Evolutionary conservation across 2,888 invertebrate species (phyloP).

Genomic region (Bibio marci): DNA sequence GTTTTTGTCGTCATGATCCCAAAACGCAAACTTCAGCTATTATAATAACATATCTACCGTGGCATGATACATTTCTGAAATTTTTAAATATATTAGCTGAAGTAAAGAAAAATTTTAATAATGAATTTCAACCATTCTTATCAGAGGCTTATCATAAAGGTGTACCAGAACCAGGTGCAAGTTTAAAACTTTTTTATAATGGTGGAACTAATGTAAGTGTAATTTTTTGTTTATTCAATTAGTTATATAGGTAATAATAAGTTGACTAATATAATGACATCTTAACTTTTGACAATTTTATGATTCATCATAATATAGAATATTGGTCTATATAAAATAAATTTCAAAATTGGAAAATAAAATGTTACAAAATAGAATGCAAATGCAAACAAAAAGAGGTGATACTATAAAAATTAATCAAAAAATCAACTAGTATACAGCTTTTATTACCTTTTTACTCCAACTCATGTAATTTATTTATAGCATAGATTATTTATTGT

Average conservation of each 20-base stretch:
- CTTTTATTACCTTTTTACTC: too few species aligned
- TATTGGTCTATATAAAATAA: too few species aligned
- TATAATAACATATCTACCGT: constrained; percentile 77
- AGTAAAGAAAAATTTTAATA: constrained; percentile 18
- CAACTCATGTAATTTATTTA: too few species aligned
- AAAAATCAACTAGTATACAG: too few species aligned
- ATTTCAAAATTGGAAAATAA: too few species aligned
- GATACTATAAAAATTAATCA: too few species aligned
- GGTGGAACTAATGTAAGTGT: constrained; percentile 38
- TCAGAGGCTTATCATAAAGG: constrained; percentile 46
- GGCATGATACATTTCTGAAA: constrained; percentile 82
- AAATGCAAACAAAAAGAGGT: too few species aligned
- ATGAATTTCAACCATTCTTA: constrained; percentile 34
- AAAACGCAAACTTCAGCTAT: constrained; percentile 73
- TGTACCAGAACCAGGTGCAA: constrained; percentile 50
- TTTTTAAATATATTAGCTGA: constrained; percentile 23
- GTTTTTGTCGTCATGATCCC: constrained; percentile 91
- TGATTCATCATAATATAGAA: too few species aligned
- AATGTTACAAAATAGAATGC: too few species aligned
- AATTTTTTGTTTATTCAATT: constrained; percentile 1
- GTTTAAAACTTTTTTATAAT: constrained; percentile 42
- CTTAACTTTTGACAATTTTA: too few species aligned
- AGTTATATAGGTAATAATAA: neutral
- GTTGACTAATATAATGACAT: too few species aligned
- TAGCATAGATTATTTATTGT: too few species aligned